Base-by-base conservation (phyloP, 2,888 invertebrate species). In the Onthophagus sagittarius region DNA sequence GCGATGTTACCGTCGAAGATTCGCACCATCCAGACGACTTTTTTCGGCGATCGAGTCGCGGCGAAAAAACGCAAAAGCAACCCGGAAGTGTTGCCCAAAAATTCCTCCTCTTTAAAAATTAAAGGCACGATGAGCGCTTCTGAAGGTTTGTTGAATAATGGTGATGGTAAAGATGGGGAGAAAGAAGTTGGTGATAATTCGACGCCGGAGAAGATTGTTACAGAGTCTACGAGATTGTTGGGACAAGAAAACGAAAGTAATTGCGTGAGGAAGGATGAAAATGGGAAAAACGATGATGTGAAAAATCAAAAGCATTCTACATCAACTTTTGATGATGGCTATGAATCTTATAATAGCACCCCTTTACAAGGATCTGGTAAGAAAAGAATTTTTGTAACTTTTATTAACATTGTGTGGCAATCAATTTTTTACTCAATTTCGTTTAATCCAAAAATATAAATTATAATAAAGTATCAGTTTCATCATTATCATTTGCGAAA, bases 341-440 rank as follows among this genome's bases (percentile, higher is more conserved):
- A 91, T 81, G 91, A 90, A 75, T 90, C 90, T 0, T 90, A 89
- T 13, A 89, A 90, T 79, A 90, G 90, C 81, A 91, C 91, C 3
- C 91, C 91, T 0, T 31, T 73, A n/a, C 86, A 90, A 74, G 90
- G 90, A 15, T 87, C 90, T 75, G 90, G 90, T 90, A 82, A 84
- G 85, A 79, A 23, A 23, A 23, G 3, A 2, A 1, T 23, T 23
- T 23, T 23, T n/a, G n/a, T n/a, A n/a, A n/a, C n/a, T n/a, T n/a
- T n/a, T n/a, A n/a, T n/a, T n/a, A n/a, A n/a, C n/a, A n/a, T n/a
- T n/a, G n/a, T n/a, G n/a, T n/a, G n/a, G n/a, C 23, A 23, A 23
- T 23, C 23, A 23, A 23, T 23, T 23, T 23, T 23, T 23, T 23
- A 23, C 23, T 23, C 23, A 23, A 23, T 23, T 23, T 23, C 23